Evolutionary conservation across 2,888 invertebrate species (phyloP).

Genomic region (Lepidonotus clava): DNA sequence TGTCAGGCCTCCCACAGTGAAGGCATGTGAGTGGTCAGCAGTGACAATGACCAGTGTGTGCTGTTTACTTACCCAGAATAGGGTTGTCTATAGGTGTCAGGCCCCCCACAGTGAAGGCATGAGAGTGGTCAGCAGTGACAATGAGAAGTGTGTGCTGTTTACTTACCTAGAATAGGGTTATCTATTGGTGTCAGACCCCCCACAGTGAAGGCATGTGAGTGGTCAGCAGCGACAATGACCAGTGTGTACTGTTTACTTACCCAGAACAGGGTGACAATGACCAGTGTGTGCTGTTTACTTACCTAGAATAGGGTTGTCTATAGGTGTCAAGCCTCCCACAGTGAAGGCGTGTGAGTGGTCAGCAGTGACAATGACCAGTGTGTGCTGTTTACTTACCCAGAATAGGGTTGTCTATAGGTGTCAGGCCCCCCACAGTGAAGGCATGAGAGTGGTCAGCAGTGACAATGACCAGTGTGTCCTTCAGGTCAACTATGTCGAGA

Average conservation of each 20-base stretch:
- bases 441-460: conserved; percentile 56
- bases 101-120: conserved; percentile 77
- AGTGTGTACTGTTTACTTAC: conserved; percentile 64
- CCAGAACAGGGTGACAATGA: conserved; percentile 74
- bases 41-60: conserved; percentile 47
- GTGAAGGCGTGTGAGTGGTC: conserved; percentile 80
- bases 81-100: conserved; percentile 38
- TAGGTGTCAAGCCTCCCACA: conserved; percentile 75
- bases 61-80: not conserved
- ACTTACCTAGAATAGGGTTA: not conserved
- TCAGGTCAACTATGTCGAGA: conserved; percentile 70
- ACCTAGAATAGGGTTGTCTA: conserved; percentile 77
- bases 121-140: conserved; percentile 80
- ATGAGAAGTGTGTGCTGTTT: not conserved
- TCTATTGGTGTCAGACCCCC: not conserved
- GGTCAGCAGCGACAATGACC: no score
- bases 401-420: conserved; percentile 28
- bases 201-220: not conserved
- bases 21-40: conserved; percentile 54
- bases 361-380: conserved; percentile 86
- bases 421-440: conserved; percentile 45
- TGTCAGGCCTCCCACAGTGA: conserved; percentile 44
- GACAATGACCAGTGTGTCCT: conserved; percentile 40
- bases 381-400: conserved; percentile 84
- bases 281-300: conserved; percentile 43